Evolutionary conservation across 2,888 invertebrate genomes (phyloP).

Genomic region (Bruchidius siliquastri): DNA sequence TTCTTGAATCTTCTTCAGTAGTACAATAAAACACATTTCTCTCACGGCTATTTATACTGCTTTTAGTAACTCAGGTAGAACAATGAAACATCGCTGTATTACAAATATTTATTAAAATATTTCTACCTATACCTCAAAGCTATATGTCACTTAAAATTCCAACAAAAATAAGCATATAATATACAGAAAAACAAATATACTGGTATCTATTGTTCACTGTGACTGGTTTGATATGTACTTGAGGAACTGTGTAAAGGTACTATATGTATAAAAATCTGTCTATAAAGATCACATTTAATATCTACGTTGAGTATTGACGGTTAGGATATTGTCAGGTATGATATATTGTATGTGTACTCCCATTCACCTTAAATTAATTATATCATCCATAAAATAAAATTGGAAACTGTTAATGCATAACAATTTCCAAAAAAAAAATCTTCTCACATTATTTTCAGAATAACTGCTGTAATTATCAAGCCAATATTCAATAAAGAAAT

Average conservation of each 20-base stretch:
- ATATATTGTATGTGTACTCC: neutral
- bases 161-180: conserved; percentile 15
- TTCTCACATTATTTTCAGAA: neutral
- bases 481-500: neutral
- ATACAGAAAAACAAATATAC: conserved; percentile 20
- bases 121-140: conserved; percentile 40
- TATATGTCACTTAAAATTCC: conserved; percentile 22
- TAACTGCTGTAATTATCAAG: neutral
- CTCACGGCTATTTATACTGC: too few species aligned
- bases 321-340: conserved; percentile 16
- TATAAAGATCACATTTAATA: conserved; percentile 37
- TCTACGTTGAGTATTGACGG: conserved; percentile 40
- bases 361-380: neutral
- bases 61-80: too few species aligned
- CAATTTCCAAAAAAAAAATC: neutral
- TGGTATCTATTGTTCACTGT: conserved; percentile 20
- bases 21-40: too few species aligned
- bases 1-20: too few species aligned
- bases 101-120: conserved; percentile 31
- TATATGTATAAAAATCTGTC: conserved; percentile 14
- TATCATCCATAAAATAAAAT: neutral
- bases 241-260: conserved; percentile 18
- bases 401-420: neutral
- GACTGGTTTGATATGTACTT: conserved; percentile 18
- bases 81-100: conserved; percentile 12